Percentiles rank a stretch among this genome's conserved stretches.
Evolutionary conservation across 2,113 vertebrate genomes (phyloP).

Genomic region (Pachyramphus minor): DNA sequence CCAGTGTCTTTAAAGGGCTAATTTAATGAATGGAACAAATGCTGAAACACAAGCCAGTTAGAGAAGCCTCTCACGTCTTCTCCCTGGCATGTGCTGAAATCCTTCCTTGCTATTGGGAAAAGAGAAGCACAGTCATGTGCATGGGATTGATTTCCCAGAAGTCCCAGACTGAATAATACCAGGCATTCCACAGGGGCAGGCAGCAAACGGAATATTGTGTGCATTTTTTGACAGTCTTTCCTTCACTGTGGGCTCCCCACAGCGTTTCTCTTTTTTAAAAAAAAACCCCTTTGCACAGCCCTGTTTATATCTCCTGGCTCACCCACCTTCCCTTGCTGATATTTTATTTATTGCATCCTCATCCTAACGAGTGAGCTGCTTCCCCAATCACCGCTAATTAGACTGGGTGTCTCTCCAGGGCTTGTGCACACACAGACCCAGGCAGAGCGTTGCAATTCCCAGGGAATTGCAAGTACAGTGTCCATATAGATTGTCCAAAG

Average conservation of each 20-base stretch:
- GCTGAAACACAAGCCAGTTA: neutral
- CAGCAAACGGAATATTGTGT: neutral
- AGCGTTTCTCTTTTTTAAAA: neutral
- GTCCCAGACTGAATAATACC: neutral
- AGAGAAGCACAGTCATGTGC: neutral
- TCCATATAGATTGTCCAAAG: neutral
- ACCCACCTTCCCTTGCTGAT: neutral
- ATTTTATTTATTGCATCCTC: slow-evolving; percentile 50
- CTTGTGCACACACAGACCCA: neutral
- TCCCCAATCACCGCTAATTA: slow-evolving; percentile 3
- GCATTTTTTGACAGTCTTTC: slow-evolving; percentile 5
- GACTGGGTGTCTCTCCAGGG: neutral
- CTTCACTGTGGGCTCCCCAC: slow-evolving; percentile 4
- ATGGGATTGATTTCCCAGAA: slow-evolving; percentile 36
- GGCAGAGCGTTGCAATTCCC: neutral
- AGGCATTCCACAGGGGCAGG: slow-evolving; percentile 10
- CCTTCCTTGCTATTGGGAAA: neutral
- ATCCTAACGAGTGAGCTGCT: neutral
- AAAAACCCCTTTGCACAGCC: neutral
- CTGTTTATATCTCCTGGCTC: neutral
- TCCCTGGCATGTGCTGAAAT: neutral
- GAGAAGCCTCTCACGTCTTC: neutral
- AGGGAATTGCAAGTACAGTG: neutral
- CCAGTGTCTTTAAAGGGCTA: neutral
- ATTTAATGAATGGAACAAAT: neutral